Percentiles rank a stretch among this genome's conserved stretches.
These are phyloP conservation scores for Charina bottae DNA, from an alignment of 2,113 vertebrate species.

Conservation along the genomic window DNA sequence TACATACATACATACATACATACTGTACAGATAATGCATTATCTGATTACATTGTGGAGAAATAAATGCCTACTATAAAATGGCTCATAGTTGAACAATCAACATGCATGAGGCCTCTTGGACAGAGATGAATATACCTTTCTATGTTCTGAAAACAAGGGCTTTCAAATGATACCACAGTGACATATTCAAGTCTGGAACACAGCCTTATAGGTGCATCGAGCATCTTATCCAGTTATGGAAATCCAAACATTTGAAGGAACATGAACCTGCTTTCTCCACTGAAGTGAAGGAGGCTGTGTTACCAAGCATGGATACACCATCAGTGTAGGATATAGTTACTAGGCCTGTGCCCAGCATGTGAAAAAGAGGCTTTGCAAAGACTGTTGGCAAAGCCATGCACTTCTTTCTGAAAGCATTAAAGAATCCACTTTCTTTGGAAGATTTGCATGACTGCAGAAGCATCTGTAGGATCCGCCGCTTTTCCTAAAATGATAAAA, in stretches of 20 bases:
- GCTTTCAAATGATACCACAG: neutral
- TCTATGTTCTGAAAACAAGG: neutral
- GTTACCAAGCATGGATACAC: neutral
- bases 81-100: neutral
- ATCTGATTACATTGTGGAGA: neutral
- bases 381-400: neutral
- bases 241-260: neutral
- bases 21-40: neutral
- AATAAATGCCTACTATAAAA: neutral
- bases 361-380: neutral
- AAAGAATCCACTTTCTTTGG: neutral
- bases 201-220: neutral
- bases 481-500: too few relatives aligned
- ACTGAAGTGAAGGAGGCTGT: neutral
- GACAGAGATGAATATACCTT: neutral
- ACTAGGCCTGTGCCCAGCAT: neutral
- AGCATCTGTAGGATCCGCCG: too few relatives aligned
- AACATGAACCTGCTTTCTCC: neutral
- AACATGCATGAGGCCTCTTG: neutral
- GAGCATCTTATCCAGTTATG: neutral
- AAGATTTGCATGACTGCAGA: too few relatives aligned
- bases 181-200: neutral
- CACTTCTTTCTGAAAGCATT: neutral
- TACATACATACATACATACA: neutral
- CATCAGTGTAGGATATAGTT: neutral